Percentiles rank a stretch among this genome's conserved stretches.
These are phyloP conservation scores for Dermochelys coriacea DNA, from an alignment of 2,797 vertebrate species.

Conservation along the genomic window DNA sequence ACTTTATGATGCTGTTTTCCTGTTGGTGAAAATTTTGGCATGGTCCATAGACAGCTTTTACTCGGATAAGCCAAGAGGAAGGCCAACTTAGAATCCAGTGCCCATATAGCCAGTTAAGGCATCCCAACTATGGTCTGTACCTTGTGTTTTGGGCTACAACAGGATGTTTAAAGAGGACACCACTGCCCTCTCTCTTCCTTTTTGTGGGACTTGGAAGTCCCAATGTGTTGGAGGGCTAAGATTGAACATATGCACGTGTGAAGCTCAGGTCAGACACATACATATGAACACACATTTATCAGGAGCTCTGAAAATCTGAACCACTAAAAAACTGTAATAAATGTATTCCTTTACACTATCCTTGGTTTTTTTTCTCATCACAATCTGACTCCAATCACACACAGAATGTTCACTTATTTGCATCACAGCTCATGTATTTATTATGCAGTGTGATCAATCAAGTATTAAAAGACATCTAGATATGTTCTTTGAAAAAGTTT, in stretches of 20 bases:
- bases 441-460: not conserved
- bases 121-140: not conserved
- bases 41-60: not conserved
- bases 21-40: not conserved
- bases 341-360: not conserved
- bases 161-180: not conserved
- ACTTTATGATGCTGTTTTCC: not conserved
- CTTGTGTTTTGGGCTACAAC: not conserved
- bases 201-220: not conserved
- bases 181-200: not conserved
- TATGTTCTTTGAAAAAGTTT: not conserved
- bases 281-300: not conserved
- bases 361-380: slow-evolving; percentile 11
- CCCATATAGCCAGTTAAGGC: not conserved
- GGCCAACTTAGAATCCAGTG: slow-evolving; percentile 13
- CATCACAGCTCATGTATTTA: slow-evolving; percentile 3
- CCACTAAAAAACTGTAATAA: not conserved
- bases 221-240: not conserved
- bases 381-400: not conserved
- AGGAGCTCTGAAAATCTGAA: not conserved
- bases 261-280: not conserved
- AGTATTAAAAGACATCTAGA: not conserved
- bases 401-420: not conserved
- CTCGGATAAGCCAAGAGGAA: not conserved
- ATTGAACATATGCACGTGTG: not conserved